Percentiles rank a stretch among this genome's conserved stretches.
These are phyloP conservation scores for Cyprinus carpio DNA, from an alignment of 2,113 vertebrate genomes.

Conservation along the genomic window DNA sequence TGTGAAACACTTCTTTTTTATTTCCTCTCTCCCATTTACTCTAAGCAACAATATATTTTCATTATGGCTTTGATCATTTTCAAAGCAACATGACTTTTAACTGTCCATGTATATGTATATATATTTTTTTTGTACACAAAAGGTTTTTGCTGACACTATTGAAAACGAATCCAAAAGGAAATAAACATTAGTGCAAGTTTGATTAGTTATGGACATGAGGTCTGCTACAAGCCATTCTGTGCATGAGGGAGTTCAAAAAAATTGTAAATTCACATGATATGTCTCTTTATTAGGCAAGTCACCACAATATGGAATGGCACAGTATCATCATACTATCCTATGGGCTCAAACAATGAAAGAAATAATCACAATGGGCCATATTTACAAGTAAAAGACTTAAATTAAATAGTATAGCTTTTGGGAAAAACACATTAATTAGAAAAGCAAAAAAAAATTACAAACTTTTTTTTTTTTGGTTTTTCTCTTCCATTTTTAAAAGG, in stretches of 20 bases:
- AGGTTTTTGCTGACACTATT: constrained; percentile 1
- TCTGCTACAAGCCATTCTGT: neutral
- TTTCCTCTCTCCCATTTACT: neutral
- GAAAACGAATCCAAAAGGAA: constrained; percentile 27
- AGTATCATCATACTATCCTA: constrained; percentile 76
- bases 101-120: neutral
- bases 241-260: neutral
- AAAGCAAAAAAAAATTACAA: constrained; percentile 78
- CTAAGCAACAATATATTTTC: neutral
- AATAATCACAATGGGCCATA: constrained; percentile 81
- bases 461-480: constrained; percentile 53
- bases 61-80: constrained; percentile 3
- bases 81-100: neutral
- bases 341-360: constrained; percentile 78
- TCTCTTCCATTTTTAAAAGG: constrained; percentile 56
- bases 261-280: constrained; percentile 32
- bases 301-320: constrained; percentile 78
- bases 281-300: constrained; percentile 72
- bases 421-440: constrained; percentile 76
- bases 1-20: neutral
- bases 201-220: constrained; percentile 25
- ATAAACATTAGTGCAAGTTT: constrained; percentile 34
- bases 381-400: constrained; percentile 91
- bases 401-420: constrained; percentile 86
- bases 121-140: neutral